These are phyloP conservation scores for Platerodrilus igneus DNA, from an alignment of 2,888 invertebrate genomes.

Conservation along the genomic window DNA sequence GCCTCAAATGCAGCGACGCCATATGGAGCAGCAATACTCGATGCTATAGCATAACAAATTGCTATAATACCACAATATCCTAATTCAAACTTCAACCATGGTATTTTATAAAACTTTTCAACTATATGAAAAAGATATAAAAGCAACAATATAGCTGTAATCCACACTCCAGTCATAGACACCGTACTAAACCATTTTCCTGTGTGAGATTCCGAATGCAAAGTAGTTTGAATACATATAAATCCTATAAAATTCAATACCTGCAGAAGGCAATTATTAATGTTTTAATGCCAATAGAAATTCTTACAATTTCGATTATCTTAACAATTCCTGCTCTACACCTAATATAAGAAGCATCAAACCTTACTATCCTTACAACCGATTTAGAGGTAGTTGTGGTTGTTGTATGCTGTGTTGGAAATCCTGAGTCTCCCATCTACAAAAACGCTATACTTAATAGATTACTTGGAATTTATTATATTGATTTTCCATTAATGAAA, in stretches of 20 bases:
- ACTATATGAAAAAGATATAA: conserved; percentile 82
- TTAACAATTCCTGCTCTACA: conserved; percentile 75
- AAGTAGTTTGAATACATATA: conserved; percentile 65
- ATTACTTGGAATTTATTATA: too few relatives aligned
- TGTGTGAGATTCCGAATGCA: conserved; percentile 48
- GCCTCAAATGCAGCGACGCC: conserved; percentile 58
- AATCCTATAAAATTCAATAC: conserved; percentile 69
- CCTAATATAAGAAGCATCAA: conserved; percentile 66
- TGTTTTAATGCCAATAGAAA: conserved; percentile 1
- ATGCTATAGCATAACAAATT: conserved; percentile 69
- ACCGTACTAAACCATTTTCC: conserved; percentile 74
- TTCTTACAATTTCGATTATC: conserved; percentile 69
- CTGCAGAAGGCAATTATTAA: conserved; percentile 49
- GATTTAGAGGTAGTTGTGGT: conserved; percentile 66
- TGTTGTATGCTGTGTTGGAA: conserved; percentile 71
- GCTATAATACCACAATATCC: conserved; percentile 70
- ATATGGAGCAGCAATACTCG: conserved; percentile 62
- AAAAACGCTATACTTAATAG: conserved; percentile 6
- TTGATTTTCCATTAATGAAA: too few relatives aligned
- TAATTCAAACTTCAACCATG: conserved; percentile 82
- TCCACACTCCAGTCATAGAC: conserved; percentile 81
- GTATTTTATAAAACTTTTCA: conserved; percentile 78
- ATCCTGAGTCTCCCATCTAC: conserved; percentile 56
- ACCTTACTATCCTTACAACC: conserved; percentile 69
- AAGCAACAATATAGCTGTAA: conserved; percentile 71